Conservation (phyloP, 2,888 invertebrate genomes). For the Metallyticus violacea region DNA sequence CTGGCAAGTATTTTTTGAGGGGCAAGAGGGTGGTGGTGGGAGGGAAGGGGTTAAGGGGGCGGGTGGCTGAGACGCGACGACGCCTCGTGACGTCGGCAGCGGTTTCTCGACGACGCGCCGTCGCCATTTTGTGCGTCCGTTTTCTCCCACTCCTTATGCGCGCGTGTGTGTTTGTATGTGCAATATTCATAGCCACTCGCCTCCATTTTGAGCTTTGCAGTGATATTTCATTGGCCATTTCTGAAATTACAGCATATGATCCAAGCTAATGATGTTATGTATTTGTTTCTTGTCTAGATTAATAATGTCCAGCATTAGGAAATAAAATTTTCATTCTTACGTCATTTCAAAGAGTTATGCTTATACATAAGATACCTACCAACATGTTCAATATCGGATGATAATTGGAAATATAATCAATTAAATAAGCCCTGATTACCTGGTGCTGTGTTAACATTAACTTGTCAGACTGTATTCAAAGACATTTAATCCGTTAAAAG, state of each 20-base stretch:
- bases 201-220: not conserved
- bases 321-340: no score
- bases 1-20: slow-evolving; percentile 25
- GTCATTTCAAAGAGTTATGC: no score
- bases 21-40: not conserved
- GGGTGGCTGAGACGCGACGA: slow-evolving; percentile 12
- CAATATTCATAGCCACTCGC: not conserved
- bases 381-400: no score
- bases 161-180: not conserved
- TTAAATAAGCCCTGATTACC: no score
- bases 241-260: not conserved
- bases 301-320: not conserved
- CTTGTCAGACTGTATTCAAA: no score
- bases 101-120: slow-evolving; percentile 15
- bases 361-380: no score
- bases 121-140: slow-evolving; percentile 18
- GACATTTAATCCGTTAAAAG: no score
- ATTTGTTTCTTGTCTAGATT: not conserved
- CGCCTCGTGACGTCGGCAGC: slow-evolving; percentile 16
- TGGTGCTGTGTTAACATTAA: no score
- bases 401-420: no score
- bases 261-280: not conserved
- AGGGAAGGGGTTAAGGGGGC: slow-evolving; percentile 1
- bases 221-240: not conserved
- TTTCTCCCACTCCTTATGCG: not conserved